Percentiles rank a stretch among this genome's conserved stretches.
These are phyloP conservation scores for Physella acuta DNA, from an alignment of 1,140 invertebrate species.

Conservation along the genomic window DNA sequence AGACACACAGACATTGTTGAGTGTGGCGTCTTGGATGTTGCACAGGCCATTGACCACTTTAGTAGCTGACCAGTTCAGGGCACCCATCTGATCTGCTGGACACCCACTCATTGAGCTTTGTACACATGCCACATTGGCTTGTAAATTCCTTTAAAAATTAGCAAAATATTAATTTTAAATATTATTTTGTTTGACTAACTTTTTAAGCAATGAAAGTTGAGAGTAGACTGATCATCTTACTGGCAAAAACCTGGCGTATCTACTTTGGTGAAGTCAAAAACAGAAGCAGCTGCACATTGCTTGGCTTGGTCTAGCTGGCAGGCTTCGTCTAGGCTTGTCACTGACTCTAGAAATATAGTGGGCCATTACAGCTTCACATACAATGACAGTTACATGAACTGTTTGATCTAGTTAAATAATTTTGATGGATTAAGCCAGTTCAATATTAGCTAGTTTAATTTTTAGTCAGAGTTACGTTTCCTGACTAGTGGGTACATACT, in stretches of 20 bases:
- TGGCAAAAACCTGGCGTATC: not conserved
- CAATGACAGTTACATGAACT: no score
- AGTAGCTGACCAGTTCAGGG: not conserved
- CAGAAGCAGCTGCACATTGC: not conserved
- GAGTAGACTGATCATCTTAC: constrained; percentile 1
- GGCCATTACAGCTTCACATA: no score
- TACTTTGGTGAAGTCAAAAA: constrained; percentile 4
- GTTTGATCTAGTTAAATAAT: no score
- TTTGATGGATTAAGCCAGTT: no score
- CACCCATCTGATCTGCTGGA: not conserved
- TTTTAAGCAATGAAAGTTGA: no score
- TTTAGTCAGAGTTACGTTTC: not conserved
- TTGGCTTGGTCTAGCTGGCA: not conserved
- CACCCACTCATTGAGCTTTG: constrained; percentile 1
- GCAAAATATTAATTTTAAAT: not conserved
- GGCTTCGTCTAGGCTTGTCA: not conserved
- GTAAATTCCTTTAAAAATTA: not conserved
- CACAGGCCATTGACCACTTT: not conserved
- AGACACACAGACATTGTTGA: constrained; percentile 8
- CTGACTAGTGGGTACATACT: not conserved
- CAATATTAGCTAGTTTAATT: no score
- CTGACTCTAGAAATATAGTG: no score
- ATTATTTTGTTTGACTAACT: not conserved
- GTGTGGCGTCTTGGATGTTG: not conserved
- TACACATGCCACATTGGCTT: constrained; percentile 9